A percentile compares a stretch with the other conserved stretches of the same genome.
Evolutionary conservation across 2,888 invertebrate species (phyloP).

Genomic region (Caenorhabditis sp.): DNA sequence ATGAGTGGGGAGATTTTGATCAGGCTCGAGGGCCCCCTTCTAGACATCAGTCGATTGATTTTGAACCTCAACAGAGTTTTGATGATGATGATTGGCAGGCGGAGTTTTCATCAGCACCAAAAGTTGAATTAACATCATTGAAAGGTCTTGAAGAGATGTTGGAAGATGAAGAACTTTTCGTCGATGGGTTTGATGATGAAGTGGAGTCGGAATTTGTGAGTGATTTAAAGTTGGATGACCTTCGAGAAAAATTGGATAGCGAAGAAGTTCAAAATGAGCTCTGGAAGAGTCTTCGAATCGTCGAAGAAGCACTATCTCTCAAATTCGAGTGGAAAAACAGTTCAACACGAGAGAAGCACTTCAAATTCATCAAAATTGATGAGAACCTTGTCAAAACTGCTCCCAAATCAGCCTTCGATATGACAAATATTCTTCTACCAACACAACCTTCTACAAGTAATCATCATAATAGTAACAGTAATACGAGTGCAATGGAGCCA

Average conservation of each 20-base stretch:
- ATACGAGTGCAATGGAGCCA: neutral
- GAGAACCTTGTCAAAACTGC: constrained; percentile 19
- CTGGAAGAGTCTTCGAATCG: constrained; percentile 56
- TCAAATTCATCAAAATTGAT: constrained; percentile 43
- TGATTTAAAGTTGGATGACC: neutral
- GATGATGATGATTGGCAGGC: constrained; percentile 40
- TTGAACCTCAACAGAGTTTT: constrained; percentile 4
- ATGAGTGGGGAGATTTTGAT: constrained; percentile 66
- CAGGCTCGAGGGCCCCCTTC: constrained; percentile 18
- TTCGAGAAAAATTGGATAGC: constrained; percentile 1
- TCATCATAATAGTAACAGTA: neutral
- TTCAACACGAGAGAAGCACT: constrained; percentile 24
- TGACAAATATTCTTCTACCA: constrained; percentile 14
- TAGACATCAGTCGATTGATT: neutral
- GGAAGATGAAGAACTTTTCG: constrained; percentile 24
- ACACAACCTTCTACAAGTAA: constrained; percentile 11
- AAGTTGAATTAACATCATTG: constrained; percentile 4
- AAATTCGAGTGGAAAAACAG: constrained; percentile 60
- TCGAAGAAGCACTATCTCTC: constrained; percentile 62
- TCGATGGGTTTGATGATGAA: constrained; percentile 24
- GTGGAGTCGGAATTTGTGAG: neutral
- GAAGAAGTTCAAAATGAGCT: constrained; percentile 27
- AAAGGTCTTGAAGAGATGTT: constrained; percentile 27
- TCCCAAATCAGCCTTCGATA: constrained; percentile 16
- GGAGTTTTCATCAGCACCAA: constrained; percentile 16